Conservation (phyloP, 1,140 invertebrate genomes). For the Asobara japonica region DNA sequence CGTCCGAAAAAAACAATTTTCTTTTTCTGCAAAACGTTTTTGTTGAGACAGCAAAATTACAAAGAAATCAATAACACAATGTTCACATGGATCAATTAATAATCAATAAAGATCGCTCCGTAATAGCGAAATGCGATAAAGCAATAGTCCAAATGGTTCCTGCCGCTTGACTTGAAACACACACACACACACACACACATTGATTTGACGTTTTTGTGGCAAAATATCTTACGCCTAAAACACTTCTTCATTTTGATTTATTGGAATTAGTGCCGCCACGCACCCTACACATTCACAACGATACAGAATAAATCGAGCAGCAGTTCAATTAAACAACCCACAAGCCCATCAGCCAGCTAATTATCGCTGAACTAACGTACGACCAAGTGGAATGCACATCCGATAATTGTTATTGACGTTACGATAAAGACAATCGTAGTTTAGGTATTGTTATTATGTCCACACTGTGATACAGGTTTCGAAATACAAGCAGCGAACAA, state of each 20-base stretch:
- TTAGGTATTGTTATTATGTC: conserved; percentile 14
- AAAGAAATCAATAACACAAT: too few species aligned
- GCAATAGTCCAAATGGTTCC: too few species aligned
- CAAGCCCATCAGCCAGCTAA: background rate
- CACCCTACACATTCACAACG: conserved; percentile 28
- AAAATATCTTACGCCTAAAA: too few species aligned
- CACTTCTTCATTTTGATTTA: conserved; percentile 43
- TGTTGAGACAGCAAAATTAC: too few species aligned
- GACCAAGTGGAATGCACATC: background rate
- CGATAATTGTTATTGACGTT: conserved; percentile 29
- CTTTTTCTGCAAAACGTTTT: too few species aligned
- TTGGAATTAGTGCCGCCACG: background rate
- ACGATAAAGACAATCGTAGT: conserved; percentile 27
- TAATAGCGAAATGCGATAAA: too few species aligned
- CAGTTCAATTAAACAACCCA: conserved; percentile 4
- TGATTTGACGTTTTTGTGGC: too few species aligned
- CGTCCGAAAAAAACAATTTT: too few species aligned
- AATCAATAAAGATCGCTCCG: too few species aligned
- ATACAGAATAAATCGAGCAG: background rate
- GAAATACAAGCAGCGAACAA: background rate
- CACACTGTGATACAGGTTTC: conserved; percentile 4
- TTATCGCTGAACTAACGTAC: background rate
- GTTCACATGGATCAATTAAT: too few species aligned
- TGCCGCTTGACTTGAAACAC: too few species aligned
- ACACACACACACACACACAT: too few species aligned